Evolutionary conservation across 2,888 invertebrate species (phyloP), one percentile per base, ranked within the genome.

Genomic region (Caradrina clavipalpis): DNA sequence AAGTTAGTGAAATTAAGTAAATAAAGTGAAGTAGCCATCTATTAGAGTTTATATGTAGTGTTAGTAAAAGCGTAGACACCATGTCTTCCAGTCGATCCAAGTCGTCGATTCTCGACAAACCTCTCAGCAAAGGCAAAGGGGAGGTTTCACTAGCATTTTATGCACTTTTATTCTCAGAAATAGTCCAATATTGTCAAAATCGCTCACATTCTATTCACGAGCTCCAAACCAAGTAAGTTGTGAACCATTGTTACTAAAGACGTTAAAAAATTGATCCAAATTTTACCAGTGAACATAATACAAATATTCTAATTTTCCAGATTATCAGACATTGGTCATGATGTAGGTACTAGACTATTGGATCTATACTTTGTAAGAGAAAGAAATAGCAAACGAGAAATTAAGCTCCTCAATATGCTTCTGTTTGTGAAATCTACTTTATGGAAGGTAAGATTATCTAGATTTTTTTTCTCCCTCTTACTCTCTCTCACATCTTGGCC

Each of bases 181-280:
- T 99, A 76, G 99, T 99, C 1, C 99, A 99, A 91, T 99, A 99
- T 94, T 99, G 99, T 88, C 99, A 99, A 96, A 99, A 98, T 96
- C 97, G 98, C 86, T 99, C 99, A 11, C 98, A 98, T 89, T 99
- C 99, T 15, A 98, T 99, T 45, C 98, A 98, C n/a, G 99, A 99
- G 92, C 95, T 99, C 54, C 99, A 99, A 91, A 98, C 97, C 85
- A 99, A 98, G 99, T 99, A 96, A 95, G 96, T 92, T 49, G 59
- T n/a, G 10, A 21, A 31, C 17, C 0, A 49, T 47, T 49, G 42
- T 31, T 42, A 13, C 13, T 1, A 10, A 45, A 15, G 22, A 26
- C 17, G 1, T 7, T 2, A 13, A 8, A 4, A 26, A 51, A 39
- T 10, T 19, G 19, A 17, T 11, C 0, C 10, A 11, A 42, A n/a